Conservation (phyloP, 2,797 vertebrate genomes). For the Erpetoichthys calabaricus region DNA sequence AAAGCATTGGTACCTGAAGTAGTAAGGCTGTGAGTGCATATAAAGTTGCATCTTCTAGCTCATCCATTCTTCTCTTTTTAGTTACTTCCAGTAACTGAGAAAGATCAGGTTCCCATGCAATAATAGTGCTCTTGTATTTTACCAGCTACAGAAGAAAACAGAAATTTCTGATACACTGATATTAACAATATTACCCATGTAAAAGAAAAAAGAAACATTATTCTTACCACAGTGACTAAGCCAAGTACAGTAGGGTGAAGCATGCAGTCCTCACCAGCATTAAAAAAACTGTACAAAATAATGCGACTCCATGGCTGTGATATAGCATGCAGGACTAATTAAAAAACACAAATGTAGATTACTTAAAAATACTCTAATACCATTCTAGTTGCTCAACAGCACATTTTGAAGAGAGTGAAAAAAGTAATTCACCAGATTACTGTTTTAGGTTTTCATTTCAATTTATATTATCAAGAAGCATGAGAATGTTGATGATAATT, state of each 20-base stretch:
- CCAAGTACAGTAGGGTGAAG: constrained; percentile 67
- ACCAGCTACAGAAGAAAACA: constrained; percentile 34
- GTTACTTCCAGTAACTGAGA: constrained; percentile 34
- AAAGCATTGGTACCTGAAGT: constrained; percentile 30
- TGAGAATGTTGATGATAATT: no score
- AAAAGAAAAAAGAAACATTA: no score
- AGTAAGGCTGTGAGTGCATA: constrained; percentile 38
- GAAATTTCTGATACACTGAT: not conserved
- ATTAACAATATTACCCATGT: not conserved
- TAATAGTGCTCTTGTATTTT: constrained; percentile 24
- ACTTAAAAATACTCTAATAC: not conserved
- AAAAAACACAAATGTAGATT: not conserved
- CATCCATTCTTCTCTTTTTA: constrained; percentile 37
- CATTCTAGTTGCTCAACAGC: not conserved
- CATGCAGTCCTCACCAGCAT: constrained; percentile 45
- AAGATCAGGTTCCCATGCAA: constrained; percentile 37
- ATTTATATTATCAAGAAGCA: no score
- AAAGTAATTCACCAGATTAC: not conserved
- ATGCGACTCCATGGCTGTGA: constrained; percentile 78
- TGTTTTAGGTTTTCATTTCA: no score
- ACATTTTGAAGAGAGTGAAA: not conserved
- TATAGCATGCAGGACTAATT: constrained; percentile 52
- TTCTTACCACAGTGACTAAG: constrained; percentile 67
- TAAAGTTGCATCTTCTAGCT: constrained; percentile 31
- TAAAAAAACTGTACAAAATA: constrained; percentile 60